Evolutionary conservation across 2,888 invertebrate genomes (phyloP).

Genomic region (Tolmerus cingulatus): DNA sequence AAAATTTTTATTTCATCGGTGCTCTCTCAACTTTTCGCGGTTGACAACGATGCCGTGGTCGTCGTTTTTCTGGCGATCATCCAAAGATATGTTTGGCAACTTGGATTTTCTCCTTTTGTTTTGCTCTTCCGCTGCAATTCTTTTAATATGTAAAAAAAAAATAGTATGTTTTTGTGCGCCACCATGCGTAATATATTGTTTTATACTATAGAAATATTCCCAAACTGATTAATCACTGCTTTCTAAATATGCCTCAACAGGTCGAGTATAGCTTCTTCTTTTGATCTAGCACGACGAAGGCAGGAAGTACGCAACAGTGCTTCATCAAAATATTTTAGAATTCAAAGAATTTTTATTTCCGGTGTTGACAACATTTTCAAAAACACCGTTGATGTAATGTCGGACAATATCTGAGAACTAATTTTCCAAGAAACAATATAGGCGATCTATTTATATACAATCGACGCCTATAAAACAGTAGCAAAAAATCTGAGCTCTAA

Average conservation of each 20-base stretch:
- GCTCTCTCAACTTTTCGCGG: slow-evolving; percentile 6
- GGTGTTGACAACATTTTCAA: neutral
- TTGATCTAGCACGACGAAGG: neutral
- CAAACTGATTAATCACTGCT: neutral
- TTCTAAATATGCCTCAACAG: neutral
- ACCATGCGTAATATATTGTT: neutral
- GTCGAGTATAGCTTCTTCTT: neutral
- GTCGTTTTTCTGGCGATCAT: slow-evolving; percentile 38
- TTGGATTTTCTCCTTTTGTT: neutral
- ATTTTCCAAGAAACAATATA: neutral
- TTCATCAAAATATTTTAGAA: neutral
- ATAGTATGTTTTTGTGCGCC: neutral
- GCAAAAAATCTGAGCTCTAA: neutral
- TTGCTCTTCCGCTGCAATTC: neutral
- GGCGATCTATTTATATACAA: neutral
- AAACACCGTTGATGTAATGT: neutral
- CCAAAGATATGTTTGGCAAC: slow-evolving; percentile 46
- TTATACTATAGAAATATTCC: neutral
- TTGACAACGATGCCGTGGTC: neutral
- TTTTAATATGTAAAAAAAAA: neutral
- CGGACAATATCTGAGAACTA: neutral
- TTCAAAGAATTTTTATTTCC: neutral
- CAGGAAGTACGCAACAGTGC: neutral
- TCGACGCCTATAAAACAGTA: neutral
- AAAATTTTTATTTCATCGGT: slow-evolving; percentile 1